Evolutionary conservation across 2,888 invertebrate species (phyloP), one percentile per base, ranked within the genome.

Genomic region (Hartigia nigra): DNA sequence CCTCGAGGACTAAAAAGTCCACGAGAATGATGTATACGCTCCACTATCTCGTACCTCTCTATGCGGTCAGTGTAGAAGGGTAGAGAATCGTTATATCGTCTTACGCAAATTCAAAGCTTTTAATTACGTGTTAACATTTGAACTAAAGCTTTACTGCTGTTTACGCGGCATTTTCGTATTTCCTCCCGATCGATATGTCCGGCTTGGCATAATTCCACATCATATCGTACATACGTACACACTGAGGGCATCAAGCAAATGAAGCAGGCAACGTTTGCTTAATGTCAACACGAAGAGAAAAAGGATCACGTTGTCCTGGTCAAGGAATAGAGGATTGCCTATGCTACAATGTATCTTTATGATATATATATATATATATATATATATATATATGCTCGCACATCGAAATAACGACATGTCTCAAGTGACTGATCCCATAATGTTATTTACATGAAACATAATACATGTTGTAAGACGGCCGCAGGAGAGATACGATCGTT

Each of bases 401-500:
- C 70, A 31, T 37, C 69, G 69, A 77, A 74, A 77, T 75, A 37
- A 75, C 77, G 75, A 72, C 72, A 31, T 34, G 72, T 34, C 32
- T 32, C 72, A 72, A 31, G 72, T 34, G 72, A 72, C 34, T 34
- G 72, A 72, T 76, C 78, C 76, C 70, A 39, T 78, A 76, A 76
- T 70, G 70, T 78, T 76, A 78, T 76, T 78, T 76, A 78, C 39
- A 34, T 70, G 37, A 70, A 78, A 76, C 70, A 78, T 78, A 76
- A 76, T 76, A 76, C 76, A 31, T 23, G 70, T 76, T 55, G 70
- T 76, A 32, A 76, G 35, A 72, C 72, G 76, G 75, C 78, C 76
- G 70, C 72, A 34, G 69, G 77, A 77, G 80, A 81, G 80, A 81
- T 79, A 79, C 79, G 74, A 83, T 82, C 81, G 79, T 75, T 75